Conservation (phyloP, 2,113 vertebrate genomes). For the Entelurus aequoreus region DNA sequence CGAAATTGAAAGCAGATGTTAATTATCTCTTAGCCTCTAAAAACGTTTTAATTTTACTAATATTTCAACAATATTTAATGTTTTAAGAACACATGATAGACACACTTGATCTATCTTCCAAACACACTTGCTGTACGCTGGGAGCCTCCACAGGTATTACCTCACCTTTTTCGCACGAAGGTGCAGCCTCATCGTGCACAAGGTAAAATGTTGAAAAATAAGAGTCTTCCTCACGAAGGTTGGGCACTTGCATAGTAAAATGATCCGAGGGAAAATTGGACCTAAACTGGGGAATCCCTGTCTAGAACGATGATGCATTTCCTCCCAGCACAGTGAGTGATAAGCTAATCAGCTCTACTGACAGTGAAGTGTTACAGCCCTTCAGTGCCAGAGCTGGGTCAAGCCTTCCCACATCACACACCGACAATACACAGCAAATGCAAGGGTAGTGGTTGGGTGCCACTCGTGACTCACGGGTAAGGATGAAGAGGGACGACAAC, state of each 20-base stretch:
- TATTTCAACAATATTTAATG: too few relatives aligned
- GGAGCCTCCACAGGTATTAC: too few relatives aligned
- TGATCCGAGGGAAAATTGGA: conserved; percentile 20
- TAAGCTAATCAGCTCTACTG: conserved; percentile 74
- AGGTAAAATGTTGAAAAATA: not conserved
- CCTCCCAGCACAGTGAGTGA: conserved; percentile 63
- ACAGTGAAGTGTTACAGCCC: conserved; percentile 72
- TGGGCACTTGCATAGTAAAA: not conserved
- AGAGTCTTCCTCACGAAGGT: too few relatives aligned
- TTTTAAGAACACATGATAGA: too few relatives aligned
- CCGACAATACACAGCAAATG: conserved; percentile 53
- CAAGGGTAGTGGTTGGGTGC: conserved; percentile 30
- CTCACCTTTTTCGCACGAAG: too few relatives aligned
- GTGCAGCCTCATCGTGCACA: not conserved
- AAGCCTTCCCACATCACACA: conserved; percentile 66
- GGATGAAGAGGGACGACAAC: conserved; percentile 63
- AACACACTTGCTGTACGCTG: too few relatives aligned
- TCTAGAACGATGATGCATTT: conserved; percentile 67
- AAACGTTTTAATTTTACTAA: too few relatives aligned
- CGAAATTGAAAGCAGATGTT: too few relatives aligned
- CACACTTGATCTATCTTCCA: too few relatives aligned
- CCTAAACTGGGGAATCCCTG: conserved; percentile 61
- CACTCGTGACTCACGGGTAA: conserved; percentile 55
- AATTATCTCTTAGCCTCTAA: too few relatives aligned
- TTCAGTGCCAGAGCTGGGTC: conserved; percentile 56